Percentiles rank a stretch among this genome's conserved stretches.
These are phyloP conservation scores for Phenganax subtilis DNA, from an alignment of 92 coral and sea anemone genomes.

Conservation along the genomic window DNA sequence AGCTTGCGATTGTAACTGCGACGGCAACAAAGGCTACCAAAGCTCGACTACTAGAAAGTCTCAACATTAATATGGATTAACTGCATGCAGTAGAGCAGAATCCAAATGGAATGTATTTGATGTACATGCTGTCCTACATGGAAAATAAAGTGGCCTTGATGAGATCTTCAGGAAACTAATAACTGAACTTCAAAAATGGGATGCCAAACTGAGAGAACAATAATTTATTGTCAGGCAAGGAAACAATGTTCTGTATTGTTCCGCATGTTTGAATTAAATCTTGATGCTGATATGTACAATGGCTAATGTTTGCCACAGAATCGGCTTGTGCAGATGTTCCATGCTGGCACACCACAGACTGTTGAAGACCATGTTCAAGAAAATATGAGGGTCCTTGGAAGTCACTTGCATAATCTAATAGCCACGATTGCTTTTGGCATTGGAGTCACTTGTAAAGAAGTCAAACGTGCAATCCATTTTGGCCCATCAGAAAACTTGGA, in stretches of 20 bases:
- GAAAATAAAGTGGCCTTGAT: neutral
- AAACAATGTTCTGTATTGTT: neutral
- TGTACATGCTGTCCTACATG: neutral
- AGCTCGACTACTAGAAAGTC: neutral
- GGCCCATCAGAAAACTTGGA: slow-evolving; percentile 49
- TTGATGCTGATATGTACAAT: neutral
- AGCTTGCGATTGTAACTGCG: neutral
- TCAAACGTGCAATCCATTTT: slow-evolving; percentile 46
- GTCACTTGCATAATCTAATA: slow-evolving; percentile 42
- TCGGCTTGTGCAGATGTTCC: slow-evolving; percentile 2
- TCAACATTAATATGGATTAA: neutral
- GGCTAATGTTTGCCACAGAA: slow-evolving; percentile 25
- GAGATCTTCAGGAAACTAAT: neutral
- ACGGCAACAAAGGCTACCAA: slow-evolving; percentile 1
- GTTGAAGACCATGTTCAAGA: slow-evolving; percentile 32
- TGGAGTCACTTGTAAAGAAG: slow-evolving; percentile 51
- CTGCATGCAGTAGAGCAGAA: neutral
- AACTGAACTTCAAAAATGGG: neutral
- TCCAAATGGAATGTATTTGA: neutral
- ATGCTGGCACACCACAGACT: slow-evolving; percentile 1
- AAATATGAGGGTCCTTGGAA: slow-evolving; percentile 19
- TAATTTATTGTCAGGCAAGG: neutral
- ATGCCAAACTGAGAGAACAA: slow-evolving; percentile 4
- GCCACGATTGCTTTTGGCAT: slow-evolving; percentile 59
- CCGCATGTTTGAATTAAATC: neutral